Evolutionary conservation across 2,888 invertebrate species (phyloP).

Genomic region (Meteorus cinctellus): DNA sequence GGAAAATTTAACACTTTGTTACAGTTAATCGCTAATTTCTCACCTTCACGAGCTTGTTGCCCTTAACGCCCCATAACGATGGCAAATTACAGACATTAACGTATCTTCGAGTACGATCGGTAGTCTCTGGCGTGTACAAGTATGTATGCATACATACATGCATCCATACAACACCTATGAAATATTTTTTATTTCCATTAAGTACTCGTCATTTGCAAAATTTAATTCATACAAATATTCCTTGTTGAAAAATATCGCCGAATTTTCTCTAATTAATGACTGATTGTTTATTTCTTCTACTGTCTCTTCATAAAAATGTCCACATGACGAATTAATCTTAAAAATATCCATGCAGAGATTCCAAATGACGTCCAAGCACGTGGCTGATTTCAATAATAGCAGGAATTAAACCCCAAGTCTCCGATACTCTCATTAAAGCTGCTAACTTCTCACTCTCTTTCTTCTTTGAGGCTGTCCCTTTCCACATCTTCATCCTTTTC

Average conservation of each 20-base stretch:
- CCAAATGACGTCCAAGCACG: conserved; percentile 53
- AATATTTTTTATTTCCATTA: not conserved
- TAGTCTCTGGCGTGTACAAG: conserved; percentile 21
- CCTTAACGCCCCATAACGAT: conserved; percentile 36
- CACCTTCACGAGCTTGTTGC: conserved; percentile 35
- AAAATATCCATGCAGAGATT: not conserved
- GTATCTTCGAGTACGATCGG: conserved; percentile 37
- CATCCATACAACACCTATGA: not conserved
- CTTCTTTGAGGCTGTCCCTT: not conserved
- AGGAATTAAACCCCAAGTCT: conserved; percentile 59
- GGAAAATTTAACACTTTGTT: conserved; percentile 34
- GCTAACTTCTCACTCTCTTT: conserved; percentile 32
- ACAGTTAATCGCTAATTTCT: conserved; percentile 43
- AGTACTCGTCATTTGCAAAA: not conserved
- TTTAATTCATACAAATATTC: not conserved
- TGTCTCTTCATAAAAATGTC: not conserved
- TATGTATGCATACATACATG: not conserved
- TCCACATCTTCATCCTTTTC: not conserved
- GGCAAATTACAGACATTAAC: conserved; percentile 43
- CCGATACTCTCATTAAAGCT: conserved; percentile 47
- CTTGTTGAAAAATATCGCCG: not conserved
- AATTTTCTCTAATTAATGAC: not conserved
- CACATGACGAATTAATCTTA: not conserved
- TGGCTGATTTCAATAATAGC: conserved; percentile 65
- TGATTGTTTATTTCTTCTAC: not conserved